Percentiles rank a stretch among this genome's conserved stretches.
Conservation (phyloP, 2,797 vertebrate species). For the Bryconaethiops microstoma region DNA sequence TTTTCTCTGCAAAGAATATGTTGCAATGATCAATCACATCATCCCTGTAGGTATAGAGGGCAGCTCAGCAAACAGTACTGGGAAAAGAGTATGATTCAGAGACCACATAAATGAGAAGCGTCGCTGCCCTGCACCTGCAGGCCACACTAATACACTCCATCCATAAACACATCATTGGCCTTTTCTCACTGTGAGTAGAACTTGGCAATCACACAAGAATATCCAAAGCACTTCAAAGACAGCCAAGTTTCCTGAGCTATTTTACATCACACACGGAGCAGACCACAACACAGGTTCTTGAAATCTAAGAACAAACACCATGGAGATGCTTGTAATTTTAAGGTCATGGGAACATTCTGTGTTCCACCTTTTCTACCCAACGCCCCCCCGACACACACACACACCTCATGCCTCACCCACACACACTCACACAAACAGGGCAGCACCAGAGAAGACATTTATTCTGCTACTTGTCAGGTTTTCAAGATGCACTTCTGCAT, state of each 20-base stretch:
- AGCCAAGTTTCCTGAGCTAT: constrained; percentile 44
- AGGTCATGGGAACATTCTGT: constrained; percentile 44
- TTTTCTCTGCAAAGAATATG: background rate
- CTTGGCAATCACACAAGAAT: constrained; percentile 30
- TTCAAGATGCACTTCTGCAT: constrained; percentile 65
- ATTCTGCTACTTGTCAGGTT: constrained; percentile 71
- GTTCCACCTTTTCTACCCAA: constrained; percentile 35
- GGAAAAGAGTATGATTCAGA: constrained; percentile 2
- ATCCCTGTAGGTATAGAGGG: background rate
- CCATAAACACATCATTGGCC: constrained; percentile 36
- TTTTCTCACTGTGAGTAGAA: constrained; percentile 33
- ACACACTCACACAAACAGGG: constrained; percentile 52
- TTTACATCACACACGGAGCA: constrained; percentile 39
- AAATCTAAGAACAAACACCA: constrained; percentile 46
- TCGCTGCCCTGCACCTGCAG: constrained; percentile 32
- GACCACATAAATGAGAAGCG: constrained; percentile 27
- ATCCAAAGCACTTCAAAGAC: constrained; percentile 38
- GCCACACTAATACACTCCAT: constrained; percentile 26
- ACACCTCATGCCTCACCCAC: constrained; percentile 20
- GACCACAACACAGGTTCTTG: constrained; percentile 45
- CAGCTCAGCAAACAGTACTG: constrained; percentile 14
- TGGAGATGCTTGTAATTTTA: constrained; percentile 46
- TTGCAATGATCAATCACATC: background rate
- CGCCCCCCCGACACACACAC: constrained; percentile 14
- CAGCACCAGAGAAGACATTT: constrained; percentile 65